Evolutionary conservation across 30 jellyfish, hydroid and myxozoan species (phyloP).

Genomic region (Pseudorhiza aurosa): DNA sequence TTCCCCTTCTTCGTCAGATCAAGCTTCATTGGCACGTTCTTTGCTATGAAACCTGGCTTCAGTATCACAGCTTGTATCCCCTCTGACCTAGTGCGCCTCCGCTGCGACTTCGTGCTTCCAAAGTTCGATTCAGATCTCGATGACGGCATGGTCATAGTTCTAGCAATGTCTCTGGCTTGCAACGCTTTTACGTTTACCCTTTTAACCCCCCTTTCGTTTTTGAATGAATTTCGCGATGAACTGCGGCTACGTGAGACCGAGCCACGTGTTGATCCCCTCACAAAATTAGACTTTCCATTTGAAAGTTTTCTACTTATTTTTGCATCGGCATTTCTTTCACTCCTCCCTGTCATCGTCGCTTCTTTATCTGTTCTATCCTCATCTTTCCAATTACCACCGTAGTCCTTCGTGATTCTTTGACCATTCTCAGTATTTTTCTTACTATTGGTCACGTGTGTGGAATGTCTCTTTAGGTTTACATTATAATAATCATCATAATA

Average conservation of each 20-base stretch:
- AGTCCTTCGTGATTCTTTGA: neutral
- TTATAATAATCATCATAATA: no score
- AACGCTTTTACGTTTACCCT: constrained; percentile 49
- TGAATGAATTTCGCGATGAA: constrained; percentile 23
- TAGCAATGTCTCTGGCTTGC: constrained; percentile 34
- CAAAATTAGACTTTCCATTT: neutral
- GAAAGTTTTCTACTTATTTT: neutral
- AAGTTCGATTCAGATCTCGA: constrained; percentile 26
- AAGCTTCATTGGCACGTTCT: constrained; percentile 21
- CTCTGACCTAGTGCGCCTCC: constrained; percentile 34
- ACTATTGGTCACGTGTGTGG: neutral
- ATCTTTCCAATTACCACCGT: neutral
- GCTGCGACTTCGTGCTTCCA: neutral
- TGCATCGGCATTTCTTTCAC: neutral
- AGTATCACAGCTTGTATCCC: constrained; percentile 50
- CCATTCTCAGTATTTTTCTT: neutral
- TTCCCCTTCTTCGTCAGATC: neutral
- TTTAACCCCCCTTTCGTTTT: constrained; percentile 4
- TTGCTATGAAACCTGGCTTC: constrained; percentile 48
- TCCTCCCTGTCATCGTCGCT: neutral
- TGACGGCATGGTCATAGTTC: neutral
- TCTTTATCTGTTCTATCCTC: neutral
- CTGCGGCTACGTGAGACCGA: constrained; percentile 16
- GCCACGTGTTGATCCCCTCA: constrained; percentile 6
- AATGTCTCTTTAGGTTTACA: no score